Evolutionary conservation across 1,140 invertebrate species (phyloP), one percentile per base, ranked within the genome.

Genomic region (Drosophila burlai): DNA sequence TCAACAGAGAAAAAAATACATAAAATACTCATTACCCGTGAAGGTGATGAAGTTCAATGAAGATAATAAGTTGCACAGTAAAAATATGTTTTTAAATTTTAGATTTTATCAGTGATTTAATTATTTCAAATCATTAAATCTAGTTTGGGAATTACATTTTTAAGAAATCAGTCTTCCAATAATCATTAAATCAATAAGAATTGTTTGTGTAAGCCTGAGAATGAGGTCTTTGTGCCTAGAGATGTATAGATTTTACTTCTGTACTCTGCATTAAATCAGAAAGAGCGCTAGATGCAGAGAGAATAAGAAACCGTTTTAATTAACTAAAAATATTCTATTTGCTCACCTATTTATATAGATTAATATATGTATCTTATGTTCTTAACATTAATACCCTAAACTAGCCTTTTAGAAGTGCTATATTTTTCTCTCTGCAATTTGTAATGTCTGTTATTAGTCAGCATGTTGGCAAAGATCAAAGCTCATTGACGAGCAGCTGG

Each of bases 391-490:
- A 29, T 29, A 29, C 8, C 29, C 29, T 29, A 29, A 29, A 29
- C 29, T 29, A 6, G 6, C 4, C 6, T 21, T 4, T 6, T 13
- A 36, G 0, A 36, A 8, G 18, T 64, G 9, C 26, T 29, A 11
- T 15, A 16, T 36, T 31, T 45, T 26, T 52, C 29, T 10, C 31
- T 40, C 29, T 52, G 65, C 36, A 50, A 0, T 2, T 9, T 11
- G 36, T 21, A 13, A 46, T 31, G 24, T 29, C 49, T 67, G 67
- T 55, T 46, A 18, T 57, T 68, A 68, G 34, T 71, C 64, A 68
- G 64, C 43, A 36, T 36, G 13, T 38, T 38, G 67, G 11, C 26
- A 77, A 71, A 87, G 84, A 87, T 89, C 84, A 87, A 87, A 87
- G 80, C 69, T 59, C 24, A 45, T 57, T 40, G 26, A 43, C n/a